Percentiles rank a stretch among this genome's conserved stretches.
Conservation (phyloP, 2,797 vertebrate species). For the Crypturellus tataupa region DNA sequence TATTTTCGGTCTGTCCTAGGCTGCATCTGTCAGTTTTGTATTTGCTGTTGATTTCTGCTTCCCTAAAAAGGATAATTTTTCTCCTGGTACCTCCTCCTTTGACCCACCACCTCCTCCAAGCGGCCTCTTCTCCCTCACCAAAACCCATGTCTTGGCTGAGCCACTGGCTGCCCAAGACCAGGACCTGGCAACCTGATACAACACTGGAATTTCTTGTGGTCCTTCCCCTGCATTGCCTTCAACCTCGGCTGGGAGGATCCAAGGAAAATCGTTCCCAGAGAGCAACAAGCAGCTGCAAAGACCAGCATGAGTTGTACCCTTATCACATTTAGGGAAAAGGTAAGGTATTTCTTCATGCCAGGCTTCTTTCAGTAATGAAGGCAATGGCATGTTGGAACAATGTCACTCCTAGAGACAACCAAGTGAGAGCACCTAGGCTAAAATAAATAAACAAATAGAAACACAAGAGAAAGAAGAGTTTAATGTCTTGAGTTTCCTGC, state of each 20-base stretch:
- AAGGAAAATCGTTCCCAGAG: not conserved
- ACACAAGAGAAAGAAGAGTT: not conserved
- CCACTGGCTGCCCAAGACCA: rapidly evolving
- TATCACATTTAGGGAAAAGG: constrained; percentile 31
- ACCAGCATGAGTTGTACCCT: not conserved
- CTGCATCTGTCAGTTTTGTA: not conserved
- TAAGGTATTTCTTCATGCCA: not conserved
- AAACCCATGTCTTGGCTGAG: not conserved
- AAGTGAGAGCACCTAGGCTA: constrained; percentile 26
- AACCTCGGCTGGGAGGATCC: rapidly evolving
- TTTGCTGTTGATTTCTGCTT: not conserved
- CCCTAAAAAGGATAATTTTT: not conserved
- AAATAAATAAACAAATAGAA: constrained; percentile 1
- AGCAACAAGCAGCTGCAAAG: rapidly evolving
- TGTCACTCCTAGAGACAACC: not conserved
- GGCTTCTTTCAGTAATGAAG: not conserved
- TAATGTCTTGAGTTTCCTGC: not conserved
- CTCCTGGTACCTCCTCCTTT: not conserved
- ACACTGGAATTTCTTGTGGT: not conserved
- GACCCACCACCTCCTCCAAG: not conserved
- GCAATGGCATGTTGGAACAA: not conserved
- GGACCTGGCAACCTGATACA: not conserved
- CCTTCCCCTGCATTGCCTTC: rapidly evolving
- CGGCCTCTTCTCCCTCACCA: not conserved
- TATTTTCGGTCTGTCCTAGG: not conserved